Conservation (phyloP, 2,113 vertebrate genomes). For the Aegithalos caudatus region DNA sequence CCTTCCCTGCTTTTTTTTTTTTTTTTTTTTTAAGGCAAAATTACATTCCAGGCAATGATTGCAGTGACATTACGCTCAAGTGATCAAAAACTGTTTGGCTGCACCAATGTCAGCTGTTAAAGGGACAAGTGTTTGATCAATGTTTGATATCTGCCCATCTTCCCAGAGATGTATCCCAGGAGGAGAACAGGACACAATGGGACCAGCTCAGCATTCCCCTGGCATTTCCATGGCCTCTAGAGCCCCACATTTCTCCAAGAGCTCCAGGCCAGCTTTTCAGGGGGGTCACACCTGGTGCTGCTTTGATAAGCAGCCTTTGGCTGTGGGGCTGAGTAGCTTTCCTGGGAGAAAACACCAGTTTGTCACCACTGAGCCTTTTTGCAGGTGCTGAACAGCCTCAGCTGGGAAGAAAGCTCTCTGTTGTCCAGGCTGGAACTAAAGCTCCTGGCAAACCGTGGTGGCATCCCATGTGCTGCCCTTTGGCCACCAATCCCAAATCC, state of each 20-base stretch:
- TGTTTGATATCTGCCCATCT: conserved; percentile 28
- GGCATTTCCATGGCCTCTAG: background rate
- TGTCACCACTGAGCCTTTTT: background rate
- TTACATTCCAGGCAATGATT: conserved; percentile 11
- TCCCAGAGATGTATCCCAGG: background rate
- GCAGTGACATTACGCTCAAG: conserved; percentile 3
- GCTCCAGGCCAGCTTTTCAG: background rate
- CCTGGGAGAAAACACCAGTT: background rate
- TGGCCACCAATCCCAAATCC: background rate
- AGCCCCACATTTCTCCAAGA: background rate
- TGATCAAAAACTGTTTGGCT: conserved; percentile 8
- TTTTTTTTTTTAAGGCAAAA: background rate
- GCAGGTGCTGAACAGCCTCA: background rate
- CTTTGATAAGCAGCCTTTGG: background rate
- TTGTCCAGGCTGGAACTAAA: background rate
- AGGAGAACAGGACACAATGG: background rate
- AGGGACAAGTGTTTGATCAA: conserved; percentile 16
- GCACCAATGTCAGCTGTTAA: background rate
- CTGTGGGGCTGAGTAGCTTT: background rate
- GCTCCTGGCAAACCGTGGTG: background rate
- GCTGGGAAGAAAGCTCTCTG: background rate
- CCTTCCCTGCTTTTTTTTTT: background rate
- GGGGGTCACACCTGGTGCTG: background rate
- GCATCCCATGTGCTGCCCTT: background rate
- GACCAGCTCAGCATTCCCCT: background rate